Evolutionary conservation across 2,113 vertebrate species (phyloP).

Genomic region (Dasyurus viverrinus): DNA sequence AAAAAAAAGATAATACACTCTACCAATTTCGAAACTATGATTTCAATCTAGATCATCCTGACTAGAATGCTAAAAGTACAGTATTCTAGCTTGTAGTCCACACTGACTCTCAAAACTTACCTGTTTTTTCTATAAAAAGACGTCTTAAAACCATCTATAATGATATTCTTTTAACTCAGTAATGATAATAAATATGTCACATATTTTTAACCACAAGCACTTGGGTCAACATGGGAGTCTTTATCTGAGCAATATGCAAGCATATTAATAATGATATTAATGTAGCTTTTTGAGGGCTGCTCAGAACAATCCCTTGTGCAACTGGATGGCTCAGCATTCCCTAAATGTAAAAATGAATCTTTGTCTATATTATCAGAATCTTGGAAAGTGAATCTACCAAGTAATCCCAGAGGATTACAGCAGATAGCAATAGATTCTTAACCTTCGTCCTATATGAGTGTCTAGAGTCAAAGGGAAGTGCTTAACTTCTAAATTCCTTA

Average conservation of each 20-base stretch:
- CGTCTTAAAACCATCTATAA: neutral
- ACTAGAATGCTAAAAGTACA: too few species aligned
- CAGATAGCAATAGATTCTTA: neutral
- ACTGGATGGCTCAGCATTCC: neutral
- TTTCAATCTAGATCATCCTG: too few species aligned
- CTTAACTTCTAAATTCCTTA: neutral
- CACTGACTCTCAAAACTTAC: neutral
- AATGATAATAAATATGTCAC: neutral
- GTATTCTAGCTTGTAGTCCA: too few species aligned
- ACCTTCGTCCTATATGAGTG: neutral
- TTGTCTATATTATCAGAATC: neutral
- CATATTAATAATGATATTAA: neutral
- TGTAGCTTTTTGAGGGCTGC: neutral
- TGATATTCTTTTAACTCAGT: neutral
- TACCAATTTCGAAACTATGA: neutral
- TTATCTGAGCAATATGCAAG: neutral
- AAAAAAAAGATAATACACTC: too few species aligned
- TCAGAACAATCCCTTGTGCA: neutral
- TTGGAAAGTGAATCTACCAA: neutral
- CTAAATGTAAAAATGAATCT: neutral
- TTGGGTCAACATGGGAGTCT: neutral
- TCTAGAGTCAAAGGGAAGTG: neutral
- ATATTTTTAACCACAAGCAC: neutral
- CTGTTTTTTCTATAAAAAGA: neutral
- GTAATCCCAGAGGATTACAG: neutral